These are phyloP conservation scores for Lysandra bellargus DNA, from an alignment of 2,888 invertebrate genomes.

Conservation along the genomic window DNA sequence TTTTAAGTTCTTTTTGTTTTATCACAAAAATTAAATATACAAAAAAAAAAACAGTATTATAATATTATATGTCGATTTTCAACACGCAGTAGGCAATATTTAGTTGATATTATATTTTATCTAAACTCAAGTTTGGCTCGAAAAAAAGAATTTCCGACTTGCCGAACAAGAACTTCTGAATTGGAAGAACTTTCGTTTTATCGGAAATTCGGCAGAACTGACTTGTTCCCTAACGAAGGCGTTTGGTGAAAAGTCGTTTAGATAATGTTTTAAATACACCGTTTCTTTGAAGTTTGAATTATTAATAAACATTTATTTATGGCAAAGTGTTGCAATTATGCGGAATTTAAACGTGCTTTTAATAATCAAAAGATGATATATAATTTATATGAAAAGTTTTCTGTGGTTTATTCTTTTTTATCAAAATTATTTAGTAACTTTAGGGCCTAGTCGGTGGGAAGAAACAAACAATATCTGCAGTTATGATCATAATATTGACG, in stretches of 20 bases:
- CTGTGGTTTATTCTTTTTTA: no score
- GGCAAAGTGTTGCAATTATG: background rate
- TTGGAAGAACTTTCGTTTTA: conserved; percentile 15
- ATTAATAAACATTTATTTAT: background rate
- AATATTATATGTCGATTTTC: background rate
- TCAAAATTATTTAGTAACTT: no score
- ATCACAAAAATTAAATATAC: background rate
- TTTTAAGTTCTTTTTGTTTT: background rate
- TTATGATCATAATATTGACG: background rate
- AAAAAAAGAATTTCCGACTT: conserved; percentile 18
- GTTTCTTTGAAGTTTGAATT: background rate
- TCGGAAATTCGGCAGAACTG: background rate
- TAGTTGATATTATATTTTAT: background rate
- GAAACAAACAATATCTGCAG: background rate
- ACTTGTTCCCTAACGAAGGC: background rate
- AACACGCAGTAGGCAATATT: background rate
- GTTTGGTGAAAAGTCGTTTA: conserved; percentile 17
- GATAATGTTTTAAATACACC: background rate
- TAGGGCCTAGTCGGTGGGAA: no score
- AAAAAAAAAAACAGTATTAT: background rate
- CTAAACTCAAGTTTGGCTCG: background rate
- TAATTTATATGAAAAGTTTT: no score
- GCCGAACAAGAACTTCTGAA: conserved; percentile 12
- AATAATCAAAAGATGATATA: background rate
- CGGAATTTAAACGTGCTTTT: background rate